phyloP scores from a whole-genome alignment of 2,797 vertebrate species.

The Atherinosoma microstoma region DNA sequence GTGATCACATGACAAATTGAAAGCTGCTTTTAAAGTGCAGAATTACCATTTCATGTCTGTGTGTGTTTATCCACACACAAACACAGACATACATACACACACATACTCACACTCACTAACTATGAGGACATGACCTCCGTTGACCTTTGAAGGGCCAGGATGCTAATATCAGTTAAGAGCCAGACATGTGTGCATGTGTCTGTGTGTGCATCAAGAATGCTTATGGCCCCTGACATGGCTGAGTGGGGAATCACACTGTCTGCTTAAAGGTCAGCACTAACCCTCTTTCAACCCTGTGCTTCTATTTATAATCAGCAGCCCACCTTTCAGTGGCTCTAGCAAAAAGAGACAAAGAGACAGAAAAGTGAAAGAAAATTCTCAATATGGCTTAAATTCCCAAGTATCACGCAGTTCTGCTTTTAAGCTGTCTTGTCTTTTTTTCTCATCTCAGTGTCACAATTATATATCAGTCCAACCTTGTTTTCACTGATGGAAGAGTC shows the following conservation, averaged over 20 bases:
- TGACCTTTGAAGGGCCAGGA: slow-evolving; percentile 53
- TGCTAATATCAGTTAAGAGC: slow-evolving; percentile 50
- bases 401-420: slow-evolving; percentile 36
- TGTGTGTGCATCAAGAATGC: slow-evolving; percentile 41
- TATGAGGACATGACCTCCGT: slow-evolving; percentile 45
- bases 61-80: slow-evolving; percentile 21
- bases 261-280: slow-evolving; percentile 72
- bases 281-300: slow-evolving; percentile 57
- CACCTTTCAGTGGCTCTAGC: slow-evolving; percentile 55
- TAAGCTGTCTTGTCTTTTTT: not conserved
- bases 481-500: slow-evolving; percentile 29
- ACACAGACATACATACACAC: not conserved
- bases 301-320: slow-evolving; percentile 72
- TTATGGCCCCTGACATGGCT: slow-evolving; percentile 34
- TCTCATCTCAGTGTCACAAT: slow-evolving; percentile 37
- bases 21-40: slow-evolving; percentile 43
- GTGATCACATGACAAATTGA: slow-evolving; percentile 36
- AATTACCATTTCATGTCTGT: slow-evolving; percentile 30
- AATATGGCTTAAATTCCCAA: slow-evolving; percentile 39
- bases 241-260: slow-evolving; percentile 62
- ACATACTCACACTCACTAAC: slow-evolving; percentile 7
- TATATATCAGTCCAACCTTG: slow-evolving; percentile 48
- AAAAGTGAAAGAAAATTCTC: slow-evolving; percentile 32
- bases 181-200: slow-evolving; percentile 10
- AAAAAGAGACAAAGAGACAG: slow-evolving; percentile 47